Conservation (phyloP, 2,797 vertebrate genomes). For the Notamacropus eugenii region DNA sequence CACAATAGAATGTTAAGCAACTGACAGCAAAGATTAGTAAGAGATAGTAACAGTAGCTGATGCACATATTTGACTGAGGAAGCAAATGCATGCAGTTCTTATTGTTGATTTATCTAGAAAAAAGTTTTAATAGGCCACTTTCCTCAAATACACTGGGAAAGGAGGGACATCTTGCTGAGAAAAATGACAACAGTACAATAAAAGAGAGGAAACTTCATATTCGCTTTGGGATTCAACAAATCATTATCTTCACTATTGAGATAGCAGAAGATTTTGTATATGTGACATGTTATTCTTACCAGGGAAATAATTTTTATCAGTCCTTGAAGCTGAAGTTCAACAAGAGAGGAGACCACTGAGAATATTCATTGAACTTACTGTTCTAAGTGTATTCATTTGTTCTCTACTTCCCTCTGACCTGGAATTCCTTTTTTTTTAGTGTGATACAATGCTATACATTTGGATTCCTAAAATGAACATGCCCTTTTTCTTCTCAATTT, state of each 20-base stretch:
- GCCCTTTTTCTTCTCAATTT: slow-evolving; percentile 23
- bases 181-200: slow-evolving; percentile 58
- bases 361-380: slow-evolving; percentile 47
- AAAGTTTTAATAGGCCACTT: slow-evolving; percentile 63
- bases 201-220: slow-evolving; percentile 65
- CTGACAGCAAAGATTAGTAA: too few species aligned
- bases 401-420: slow-evolving; percentile 25
- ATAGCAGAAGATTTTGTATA: slow-evolving; percentile 53
- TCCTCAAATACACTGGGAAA: slow-evolving; percentile 73
- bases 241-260: slow-evolving; percentile 65
- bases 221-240: slow-evolving; percentile 60
- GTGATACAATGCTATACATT: background rate
- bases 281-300: slow-evolving; percentile 52
- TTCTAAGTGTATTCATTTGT: slow-evolving; percentile 60
- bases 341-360: slow-evolving; percentile 28
- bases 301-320: slow-evolving; percentile 50
- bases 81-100: slow-evolving; percentile 59
- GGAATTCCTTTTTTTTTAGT: slow-evolving; percentile 26
- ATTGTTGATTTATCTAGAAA: slow-evolving; percentile 71
- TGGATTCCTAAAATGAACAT: slow-evolving; percentile 18
- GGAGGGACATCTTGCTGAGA: slow-evolving; percentile 66
- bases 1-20: too few species aligned
- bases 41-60: slow-evolving; percentile 28
- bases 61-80: slow-evolving; percentile 61
- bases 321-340: slow-evolving; percentile 43